A percentile compares a stretch with the other conserved stretches of the same genome.
Conservation (phyloP, 2,113 vertebrate species). For the Sclerurus mexicanus region DNA sequence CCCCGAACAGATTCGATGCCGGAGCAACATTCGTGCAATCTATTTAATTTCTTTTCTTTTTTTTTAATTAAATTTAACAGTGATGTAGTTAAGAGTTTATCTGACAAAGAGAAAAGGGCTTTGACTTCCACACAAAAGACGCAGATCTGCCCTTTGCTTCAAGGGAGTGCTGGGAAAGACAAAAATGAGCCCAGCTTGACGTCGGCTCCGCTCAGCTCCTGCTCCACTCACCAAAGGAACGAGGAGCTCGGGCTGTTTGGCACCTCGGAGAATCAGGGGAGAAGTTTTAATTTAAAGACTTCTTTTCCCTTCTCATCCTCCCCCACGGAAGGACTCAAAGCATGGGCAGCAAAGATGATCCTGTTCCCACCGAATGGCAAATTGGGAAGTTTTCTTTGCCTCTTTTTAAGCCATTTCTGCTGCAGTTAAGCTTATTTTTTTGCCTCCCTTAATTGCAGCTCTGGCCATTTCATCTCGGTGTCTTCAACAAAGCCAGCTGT, state of each 20-base stretch:
- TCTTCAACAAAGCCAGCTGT: background rate
- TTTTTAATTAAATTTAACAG: background rate
- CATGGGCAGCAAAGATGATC: slow-evolving; percentile 28
- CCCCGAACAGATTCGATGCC: background rate
- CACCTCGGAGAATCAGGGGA: slow-evolving; percentile 55
- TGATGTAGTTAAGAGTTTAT: background rate
- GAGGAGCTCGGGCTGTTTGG: slow-evolving; percentile 45
- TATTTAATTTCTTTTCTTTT: background rate
- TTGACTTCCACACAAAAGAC: slow-evolving; percentile 27
- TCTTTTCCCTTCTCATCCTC: slow-evolving; percentile 47
- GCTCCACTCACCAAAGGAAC: slow-evolving; percentile 56
- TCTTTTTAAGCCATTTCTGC: slow-evolving; percentile 17
- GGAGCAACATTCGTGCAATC: background rate
- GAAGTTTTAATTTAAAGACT: slow-evolving; percentile 66
- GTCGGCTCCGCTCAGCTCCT: slow-evolving; percentile 51
- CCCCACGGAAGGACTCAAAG: slow-evolving; percentile 52
- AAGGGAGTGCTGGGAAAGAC: slow-evolving; percentile 20
- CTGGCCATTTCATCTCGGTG: background rate
- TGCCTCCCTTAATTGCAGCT: slow-evolving; percentile 6
- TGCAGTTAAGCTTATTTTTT: slow-evolving; percentile 15
- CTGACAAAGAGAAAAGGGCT: background rate
- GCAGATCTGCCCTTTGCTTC: slow-evolving; percentile 24
- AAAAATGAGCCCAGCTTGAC: slow-evolving; percentile 62
- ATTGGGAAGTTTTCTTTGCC: slow-evolving; percentile 48
- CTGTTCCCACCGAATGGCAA: slow-evolving; percentile 11